Evolutionary conservation across 2,888 invertebrate species (phyloP).

Genomic region (Meta bourneti): DNA sequence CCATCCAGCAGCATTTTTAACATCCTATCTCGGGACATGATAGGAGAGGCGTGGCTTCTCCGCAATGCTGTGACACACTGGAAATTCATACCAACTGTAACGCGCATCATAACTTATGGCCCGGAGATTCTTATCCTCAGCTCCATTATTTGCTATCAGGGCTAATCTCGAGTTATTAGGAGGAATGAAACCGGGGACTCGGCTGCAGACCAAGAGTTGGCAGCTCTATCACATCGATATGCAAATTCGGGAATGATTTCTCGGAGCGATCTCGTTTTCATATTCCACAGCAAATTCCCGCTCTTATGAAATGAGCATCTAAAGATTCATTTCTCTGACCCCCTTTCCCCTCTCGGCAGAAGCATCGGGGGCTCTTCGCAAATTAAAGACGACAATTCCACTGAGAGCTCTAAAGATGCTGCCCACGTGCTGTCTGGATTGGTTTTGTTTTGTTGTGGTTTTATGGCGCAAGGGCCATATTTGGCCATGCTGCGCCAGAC

Average conservation of each 20-base stretch:
- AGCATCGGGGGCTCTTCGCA: conserved; percentile 21
- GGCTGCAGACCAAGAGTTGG: conserved; percentile 5
- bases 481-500: no score
- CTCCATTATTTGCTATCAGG: conserved; percentile 74
- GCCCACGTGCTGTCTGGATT: no score
- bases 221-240: conserved; percentile 68
- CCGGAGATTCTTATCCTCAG: conserved; percentile 58
- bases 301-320: conserved; percentile 76
- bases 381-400: neutral
- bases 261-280: conserved; percentile 69
- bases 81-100: conserved; percentile 68
- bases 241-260: conserved; percentile 73
- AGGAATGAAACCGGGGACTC: conserved; percentile 51
- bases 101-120: conserved; percentile 64
- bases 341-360: neutral
- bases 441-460: no score
- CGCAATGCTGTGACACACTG: conserved; percentile 47
- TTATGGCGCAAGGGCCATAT: no score
- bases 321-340: conserved; percentile 66
- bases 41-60: conserved; percentile 18
- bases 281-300: conserved; percentile 75
- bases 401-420: no score
- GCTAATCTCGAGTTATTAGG: conserved; percentile 71
- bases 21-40: conserved; percentile 48
- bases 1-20: conserved; percentile 60